Evolutionary conservation across 92 coral and sea anemone species (phyloP).

Genomic region (Isaurus tuberculatus): DNA sequence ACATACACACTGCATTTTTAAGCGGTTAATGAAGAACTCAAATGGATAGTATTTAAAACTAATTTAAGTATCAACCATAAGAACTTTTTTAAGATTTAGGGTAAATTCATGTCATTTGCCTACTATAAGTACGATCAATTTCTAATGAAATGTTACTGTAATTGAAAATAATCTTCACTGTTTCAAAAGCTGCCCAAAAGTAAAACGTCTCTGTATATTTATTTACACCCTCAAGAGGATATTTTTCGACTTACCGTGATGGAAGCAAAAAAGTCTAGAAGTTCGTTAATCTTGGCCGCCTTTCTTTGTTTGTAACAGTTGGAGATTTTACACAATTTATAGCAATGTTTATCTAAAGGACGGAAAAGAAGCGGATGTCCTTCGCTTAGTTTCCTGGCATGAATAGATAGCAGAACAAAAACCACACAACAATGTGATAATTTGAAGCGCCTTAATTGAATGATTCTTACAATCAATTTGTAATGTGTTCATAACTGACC

Average conservation of each 20-base stretch:
- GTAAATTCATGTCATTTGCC: neutral
- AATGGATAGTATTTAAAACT: neutral
- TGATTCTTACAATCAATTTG: neutral
- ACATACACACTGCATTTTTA: no score
- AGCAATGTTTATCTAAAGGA: neutral
- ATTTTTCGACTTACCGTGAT: neutral
- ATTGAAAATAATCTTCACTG: neutral
- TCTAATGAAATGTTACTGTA: neutral
- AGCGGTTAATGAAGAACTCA: no score
- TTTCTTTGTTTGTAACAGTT: slow-evolving; percentile 1
- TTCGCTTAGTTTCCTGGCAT: neutral
- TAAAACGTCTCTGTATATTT: neutral
- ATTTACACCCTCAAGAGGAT: neutral
- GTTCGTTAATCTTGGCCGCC: neutral
- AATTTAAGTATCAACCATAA: neutral
- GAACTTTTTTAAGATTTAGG: neutral
- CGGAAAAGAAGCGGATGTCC: neutral
- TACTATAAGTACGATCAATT: neutral
- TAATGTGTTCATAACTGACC: neutral
- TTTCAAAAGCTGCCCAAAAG: neutral
- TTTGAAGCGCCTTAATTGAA: neutral
- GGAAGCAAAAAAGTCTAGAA: neutral
- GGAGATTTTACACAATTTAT: neutral
- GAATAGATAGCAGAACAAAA: slow-evolving; percentile 4
- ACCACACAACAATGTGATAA: neutral